Base-by-base conservation (phyloP, 2,888 invertebrate species). In the Caenorhabditis plicata region DNA sequence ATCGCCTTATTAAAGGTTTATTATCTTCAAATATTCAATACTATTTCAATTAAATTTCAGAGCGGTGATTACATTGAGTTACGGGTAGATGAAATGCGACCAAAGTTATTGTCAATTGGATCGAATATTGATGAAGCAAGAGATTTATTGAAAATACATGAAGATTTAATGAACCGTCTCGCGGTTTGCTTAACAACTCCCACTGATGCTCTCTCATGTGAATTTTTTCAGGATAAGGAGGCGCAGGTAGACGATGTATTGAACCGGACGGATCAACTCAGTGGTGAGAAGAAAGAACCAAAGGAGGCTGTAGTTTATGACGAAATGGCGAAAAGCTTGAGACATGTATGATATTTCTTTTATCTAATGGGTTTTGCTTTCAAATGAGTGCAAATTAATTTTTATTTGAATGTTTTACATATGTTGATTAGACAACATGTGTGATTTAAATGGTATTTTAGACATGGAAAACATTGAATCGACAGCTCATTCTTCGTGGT, bases 171-270 rank as follows among this genome's bases (percentile, higher is more conserved):
- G 51, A 85, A 86, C 68, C 89, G 91, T 84, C 85, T 92, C 78
- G 88, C 89, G 86, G 91, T 90, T 82, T 82, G 81, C 58, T 41
- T 26, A 4, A 32, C 4, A 45, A 13, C 22, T n/a, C 19, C 26
- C 19, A 3, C 23, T 22, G 43, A 31, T 20, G 4, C 11, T 47
- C 15, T 44, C 8, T 47, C 20, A 15, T n/a, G 17, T 44, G 9
- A 36, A 36, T 11, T 0, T 20, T 53, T 74, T 29, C 82, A 91
- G 90, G 88, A 87, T 77, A 90, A 91, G 83, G 90, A 91, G 81
- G 89, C 89, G 80, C 90, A 91, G 48, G 90, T 91, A 74, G 90
- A 90, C 77, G 90, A 91, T 82, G 86, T 92, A 57, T 87, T 91
- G 57, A 86, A 88, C 46, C 88, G 90, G 83, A 90, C 91, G n/a